A percentile compares a stretch with the other conserved stretches of the same genome.
Conservation (phyloP, 2,113 vertebrate genomes). For the Ciconia boyciana region DNA sequence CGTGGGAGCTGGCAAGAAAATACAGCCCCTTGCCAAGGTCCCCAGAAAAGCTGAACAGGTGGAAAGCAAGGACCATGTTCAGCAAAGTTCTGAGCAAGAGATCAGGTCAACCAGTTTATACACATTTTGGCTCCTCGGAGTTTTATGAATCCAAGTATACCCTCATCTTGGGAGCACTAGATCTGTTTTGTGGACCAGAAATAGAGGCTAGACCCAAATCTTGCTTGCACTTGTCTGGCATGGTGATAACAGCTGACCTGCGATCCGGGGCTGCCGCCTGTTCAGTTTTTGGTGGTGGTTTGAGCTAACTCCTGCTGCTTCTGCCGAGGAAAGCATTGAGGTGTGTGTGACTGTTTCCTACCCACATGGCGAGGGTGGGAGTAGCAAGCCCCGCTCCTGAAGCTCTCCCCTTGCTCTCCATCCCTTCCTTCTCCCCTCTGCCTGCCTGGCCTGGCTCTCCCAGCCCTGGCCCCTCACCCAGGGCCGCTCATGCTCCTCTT, state of each 20-base stretch:
- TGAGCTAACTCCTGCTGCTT: not conserved
- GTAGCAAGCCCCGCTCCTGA: not conserved
- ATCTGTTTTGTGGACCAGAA: not conserved
- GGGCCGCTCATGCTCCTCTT: not conserved
- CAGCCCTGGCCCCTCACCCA: not conserved
- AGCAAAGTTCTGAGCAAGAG: not conserved
- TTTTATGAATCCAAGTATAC: not conserved
- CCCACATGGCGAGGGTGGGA: accelerated
- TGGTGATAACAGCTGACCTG: not conserved
- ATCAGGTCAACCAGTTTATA: not conserved
- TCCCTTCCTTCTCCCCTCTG: not conserved
- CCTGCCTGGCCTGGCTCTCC: not conserved
- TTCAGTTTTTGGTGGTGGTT: not conserved
- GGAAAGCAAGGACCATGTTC: not conserved
- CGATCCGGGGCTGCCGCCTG: not conserved
- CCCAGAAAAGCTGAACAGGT: not conserved
- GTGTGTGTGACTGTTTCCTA: not conserved
- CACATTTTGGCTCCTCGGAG: not conserved
- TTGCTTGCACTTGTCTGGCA: not conserved
- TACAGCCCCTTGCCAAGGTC: not conserved
- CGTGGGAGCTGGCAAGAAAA: not conserved
- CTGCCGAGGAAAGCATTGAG: accelerated
- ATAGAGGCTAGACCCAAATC: not conserved
- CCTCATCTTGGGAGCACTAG: not conserved
- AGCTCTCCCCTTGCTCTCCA: not conserved